Evolutionary conservation across 2,113 vertebrate genomes (phyloP).

Genomic region (Patagioenas fasciata): DNA sequence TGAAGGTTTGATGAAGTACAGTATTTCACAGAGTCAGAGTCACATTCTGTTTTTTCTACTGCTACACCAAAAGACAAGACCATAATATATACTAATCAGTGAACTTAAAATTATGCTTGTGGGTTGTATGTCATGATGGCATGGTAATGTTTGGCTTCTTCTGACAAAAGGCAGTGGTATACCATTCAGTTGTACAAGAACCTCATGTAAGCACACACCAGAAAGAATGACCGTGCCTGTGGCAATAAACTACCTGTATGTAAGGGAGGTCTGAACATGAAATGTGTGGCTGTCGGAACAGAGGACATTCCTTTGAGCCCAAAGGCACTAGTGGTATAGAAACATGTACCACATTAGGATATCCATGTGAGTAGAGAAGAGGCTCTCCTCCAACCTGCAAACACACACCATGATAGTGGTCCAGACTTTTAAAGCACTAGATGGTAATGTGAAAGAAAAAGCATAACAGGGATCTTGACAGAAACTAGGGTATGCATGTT

Average conservation of each 20-base stretch:
- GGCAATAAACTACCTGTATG: background rate
- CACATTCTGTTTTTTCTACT: background rate
- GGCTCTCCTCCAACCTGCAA: background rate
- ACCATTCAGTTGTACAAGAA: background rate
- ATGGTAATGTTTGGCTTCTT: background rate
- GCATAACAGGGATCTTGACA: background rate
- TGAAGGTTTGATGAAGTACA: background rate
- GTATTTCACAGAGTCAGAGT: background rate
- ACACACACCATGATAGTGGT: background rate
- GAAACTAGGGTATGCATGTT: background rate
- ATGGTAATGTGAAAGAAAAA: background rate
- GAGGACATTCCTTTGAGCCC: background rate
- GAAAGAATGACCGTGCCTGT: background rate
- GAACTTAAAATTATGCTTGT: background rate
- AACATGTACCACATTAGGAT: background rate
- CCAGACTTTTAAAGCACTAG: background rate
- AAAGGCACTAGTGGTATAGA: background rate
- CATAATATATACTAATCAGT: background rate
- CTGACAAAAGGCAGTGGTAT: background rate
- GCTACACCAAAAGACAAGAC: background rate
- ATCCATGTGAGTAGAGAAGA: fast-evolving
- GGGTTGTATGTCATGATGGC: background rate
- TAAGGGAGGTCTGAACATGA: background rate
- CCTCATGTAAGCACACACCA: background rate
- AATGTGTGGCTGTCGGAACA: fast-evolving